Evolutionary conservation across 2,797 vertebrate genomes (phyloP), one percentile per base, ranked within the genome.

Genomic region (Acanthurus lineatus): DNA sequence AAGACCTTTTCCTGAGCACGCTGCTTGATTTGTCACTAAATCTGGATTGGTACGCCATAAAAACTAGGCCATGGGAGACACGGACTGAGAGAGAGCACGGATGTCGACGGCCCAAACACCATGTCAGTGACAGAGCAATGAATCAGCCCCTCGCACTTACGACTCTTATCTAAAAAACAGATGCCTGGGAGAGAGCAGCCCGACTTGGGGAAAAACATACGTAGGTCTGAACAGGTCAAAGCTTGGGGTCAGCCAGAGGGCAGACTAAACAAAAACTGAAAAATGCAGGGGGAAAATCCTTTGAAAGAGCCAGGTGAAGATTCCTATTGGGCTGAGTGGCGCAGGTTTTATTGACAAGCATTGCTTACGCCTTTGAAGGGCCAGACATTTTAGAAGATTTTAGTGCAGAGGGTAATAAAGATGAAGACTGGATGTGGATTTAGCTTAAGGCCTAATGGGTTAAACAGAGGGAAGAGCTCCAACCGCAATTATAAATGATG

Each of bases 81-180:
- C 38, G 74, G 75, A 80, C 64, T 60, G 51, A 44, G 57, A 77
- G 86, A 86, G 89, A 87, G 79, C 35, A 0, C 82, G 70, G 78
- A 88, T 87, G 89, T 88, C 68, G 69, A 84, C 82, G 81, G 85
- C 82, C 62, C 82, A 38, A 89, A 90, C 72, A 79, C 79, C 65
- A 69, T 59, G 82, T 86, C 89, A 85, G 84, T 82, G 89, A 90
- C 93, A 92, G 73, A 84, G 77, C 89, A 75, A 92, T 94, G 94
- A 95, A 95, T 95, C 92, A 95, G 72, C 70, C 32, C 32, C 65
- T 58, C 14, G 71, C 57, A 68, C 87, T 83, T 68, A 9, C 5
- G 4, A 59, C 60, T 70, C 87, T 90, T 86, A 94, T 95, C 88
- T 91, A 86, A 79, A 94, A 94, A 95, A 92, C 94, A 96, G 93